phyloP scores from a whole-genome alignment of 2,113 vertebrate species.

The Ceyx melanurus region DNA sequence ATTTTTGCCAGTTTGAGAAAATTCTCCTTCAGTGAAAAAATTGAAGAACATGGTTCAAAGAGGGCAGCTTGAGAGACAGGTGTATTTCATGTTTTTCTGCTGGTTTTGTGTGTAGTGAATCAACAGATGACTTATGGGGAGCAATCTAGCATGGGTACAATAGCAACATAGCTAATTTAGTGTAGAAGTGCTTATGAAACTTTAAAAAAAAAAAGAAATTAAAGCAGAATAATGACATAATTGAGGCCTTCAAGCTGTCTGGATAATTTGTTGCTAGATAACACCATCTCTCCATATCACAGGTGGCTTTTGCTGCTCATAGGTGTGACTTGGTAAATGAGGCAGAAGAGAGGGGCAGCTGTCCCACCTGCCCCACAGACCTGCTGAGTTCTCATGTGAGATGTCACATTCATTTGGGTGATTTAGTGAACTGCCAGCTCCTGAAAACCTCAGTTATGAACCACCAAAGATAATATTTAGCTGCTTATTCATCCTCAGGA shows the following conservation, averaged over 20 bases:
- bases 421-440: not conserved
- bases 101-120: not conserved
- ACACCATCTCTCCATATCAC: not conserved
- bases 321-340: not conserved
- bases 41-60: not conserved
- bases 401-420: not conserved
- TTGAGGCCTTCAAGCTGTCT: not conserved
- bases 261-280: not conserved
- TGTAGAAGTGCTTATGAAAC: rapidly evolving
- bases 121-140: not conserved
- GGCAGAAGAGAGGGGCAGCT: not conserved
- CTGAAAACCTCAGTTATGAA: not conserved
- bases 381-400: rapidly evolving
- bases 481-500: not conserved
- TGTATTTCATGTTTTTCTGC: not conserved
- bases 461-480: rapidly evolving
- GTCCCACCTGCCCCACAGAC: not conserved
- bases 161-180: not conserved
- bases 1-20: not conserved
- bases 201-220: not conserved
- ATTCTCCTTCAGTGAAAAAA: not conserved
- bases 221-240: not conserved
- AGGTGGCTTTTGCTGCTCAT: not conserved
- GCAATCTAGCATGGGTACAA: not conserved
- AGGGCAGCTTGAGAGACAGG: rapidly evolving